phyloP scores from a whole-genome alignment of 92 coral and sea anemone species.

The Palythoa caribaeorum region DNA sequence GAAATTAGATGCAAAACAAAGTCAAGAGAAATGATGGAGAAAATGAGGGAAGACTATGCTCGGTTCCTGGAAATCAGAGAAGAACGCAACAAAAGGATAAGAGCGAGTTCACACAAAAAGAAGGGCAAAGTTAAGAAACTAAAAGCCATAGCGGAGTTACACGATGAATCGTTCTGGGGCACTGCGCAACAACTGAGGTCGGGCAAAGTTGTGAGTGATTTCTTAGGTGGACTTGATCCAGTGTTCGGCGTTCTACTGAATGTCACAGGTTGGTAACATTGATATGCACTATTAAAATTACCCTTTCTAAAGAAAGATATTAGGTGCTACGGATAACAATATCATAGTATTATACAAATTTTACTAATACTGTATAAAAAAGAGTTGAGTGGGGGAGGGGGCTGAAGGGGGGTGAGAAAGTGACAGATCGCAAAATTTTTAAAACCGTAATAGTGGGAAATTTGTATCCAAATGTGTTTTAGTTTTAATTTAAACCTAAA shows the following conservation, averaged over 20 bases:
- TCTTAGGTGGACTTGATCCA: conserved; percentile 70
- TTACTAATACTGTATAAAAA: no score
- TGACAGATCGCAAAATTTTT: no score
- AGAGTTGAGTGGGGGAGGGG: no score
- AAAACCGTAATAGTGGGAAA: no score
- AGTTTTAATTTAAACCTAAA: no score
- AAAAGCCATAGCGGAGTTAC: conserved; percentile 39
- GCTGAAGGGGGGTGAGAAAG: no score
- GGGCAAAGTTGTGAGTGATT: conserved; percentile 65
- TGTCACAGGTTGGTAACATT: conserved; percentile 60
- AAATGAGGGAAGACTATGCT: conserved; percentile 18
- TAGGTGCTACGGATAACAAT: no score
- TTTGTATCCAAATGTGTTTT: no score
- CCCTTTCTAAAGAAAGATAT: no score
- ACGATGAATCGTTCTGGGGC: conserved; percentile 61
- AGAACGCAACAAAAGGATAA: conserved; percentile 17
- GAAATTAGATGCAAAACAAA: conserved; percentile 43
- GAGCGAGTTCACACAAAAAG: background rate
- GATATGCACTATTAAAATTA: no score
- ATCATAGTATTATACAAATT: no score
- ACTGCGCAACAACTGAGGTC: conserved; percentile 69
- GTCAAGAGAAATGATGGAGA: conserved; percentile 6
- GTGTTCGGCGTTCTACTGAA: conserved; percentile 68
- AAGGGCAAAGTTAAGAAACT: background rate
- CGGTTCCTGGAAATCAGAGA: conserved; percentile 21